Evolutionary conservation across 64 coral and sea anemone species (phyloP).

Genomic region (Acropora yongei): DNA sequence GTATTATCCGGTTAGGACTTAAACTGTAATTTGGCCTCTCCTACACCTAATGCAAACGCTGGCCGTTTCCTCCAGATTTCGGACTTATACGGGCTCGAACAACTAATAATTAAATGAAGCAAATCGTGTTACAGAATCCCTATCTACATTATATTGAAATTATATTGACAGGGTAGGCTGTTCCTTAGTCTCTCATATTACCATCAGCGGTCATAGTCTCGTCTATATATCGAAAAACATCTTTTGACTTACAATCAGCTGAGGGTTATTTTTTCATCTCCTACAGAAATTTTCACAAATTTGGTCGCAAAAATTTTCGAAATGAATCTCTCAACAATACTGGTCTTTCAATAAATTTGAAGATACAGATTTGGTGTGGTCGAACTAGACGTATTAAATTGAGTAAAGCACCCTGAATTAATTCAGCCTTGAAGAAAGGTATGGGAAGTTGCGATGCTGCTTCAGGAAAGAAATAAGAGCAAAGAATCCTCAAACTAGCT

Average conservation of each 20-base stretch:
- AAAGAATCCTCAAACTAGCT: too few relatives aligned
- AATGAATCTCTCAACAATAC: too few relatives aligned
- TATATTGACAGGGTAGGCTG: background rate
- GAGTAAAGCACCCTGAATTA: background rate
- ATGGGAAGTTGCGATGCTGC: too few relatives aligned
- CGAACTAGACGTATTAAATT: background rate
- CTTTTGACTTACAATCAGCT: background rate
- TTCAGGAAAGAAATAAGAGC: too few relatives aligned
- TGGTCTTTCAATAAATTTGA: too few relatives aligned
- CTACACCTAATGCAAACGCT: background rate
- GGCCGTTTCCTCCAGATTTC: too few relatives aligned
- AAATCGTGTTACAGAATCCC: background rate
- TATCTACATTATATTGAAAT: background rate
- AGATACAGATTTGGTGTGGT: too few relatives aligned
- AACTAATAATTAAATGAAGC: background rate
- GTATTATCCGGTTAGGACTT: conserved; percentile 26
- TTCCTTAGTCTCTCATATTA: background rate
- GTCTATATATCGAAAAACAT: background rate
- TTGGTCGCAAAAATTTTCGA: too few relatives aligned
- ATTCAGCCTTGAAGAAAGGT: background rate
- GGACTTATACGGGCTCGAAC: background rate
- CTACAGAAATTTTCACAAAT: too few relatives aligned
- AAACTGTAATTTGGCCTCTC: conserved; percentile 42
- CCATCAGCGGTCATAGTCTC: too few relatives aligned
- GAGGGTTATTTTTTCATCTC: too few relatives aligned